Evolutionary conservation across 2,888 invertebrate genomes (phyloP), one percentile per base, ranked within the genome.

Genomic region (Rotaria magnacalcarata): DNA sequence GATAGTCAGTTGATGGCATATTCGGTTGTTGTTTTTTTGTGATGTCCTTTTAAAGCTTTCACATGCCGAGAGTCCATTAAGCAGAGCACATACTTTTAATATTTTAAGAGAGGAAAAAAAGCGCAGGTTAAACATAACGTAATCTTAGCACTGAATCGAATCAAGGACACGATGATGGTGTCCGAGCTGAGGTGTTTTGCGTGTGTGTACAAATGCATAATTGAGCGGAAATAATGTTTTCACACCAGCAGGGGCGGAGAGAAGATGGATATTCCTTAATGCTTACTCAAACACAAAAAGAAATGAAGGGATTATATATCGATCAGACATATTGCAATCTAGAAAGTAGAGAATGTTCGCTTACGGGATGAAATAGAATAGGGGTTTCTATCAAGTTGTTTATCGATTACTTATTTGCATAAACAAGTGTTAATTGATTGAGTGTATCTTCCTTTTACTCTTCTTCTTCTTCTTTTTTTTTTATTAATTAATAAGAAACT

Each of bases 151-250:
- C 14, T 60, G 58, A 27, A 60, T 11, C 58, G 58, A 60, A 67
- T 67, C 67, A 34, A 67, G 34, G 67, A 34, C 34, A 34, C 2
- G 67, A 34, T 41, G 34, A 67, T 27, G 27, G 16, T 67, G 67
- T 52, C 16, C 8, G 14, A 34, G 34, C 5, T 34, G 58, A 67
- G 19, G 19, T 67, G 67, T 27, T 67, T 43, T 80, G 47, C 47
- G 34, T 34, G 34, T 34, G n/a, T 47, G 80, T 80, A 43, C 47
- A 47, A 43, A 47, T 80, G 16, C 47, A 80, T 80, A 80, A 80
- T 80, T 80, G 80, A 80, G 80, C 80, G 80, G 80, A 80, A 80
- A 80, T 80, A 80, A 80, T 80, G 80, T 80, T 80, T 80, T 80
- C 47, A 47, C 80, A 80, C 80, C 47, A 80, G 80, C 80, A 80